Conservation (phyloP, 2,113 vertebrate genomes). For the Pelmatolapia mariae region DNA sequence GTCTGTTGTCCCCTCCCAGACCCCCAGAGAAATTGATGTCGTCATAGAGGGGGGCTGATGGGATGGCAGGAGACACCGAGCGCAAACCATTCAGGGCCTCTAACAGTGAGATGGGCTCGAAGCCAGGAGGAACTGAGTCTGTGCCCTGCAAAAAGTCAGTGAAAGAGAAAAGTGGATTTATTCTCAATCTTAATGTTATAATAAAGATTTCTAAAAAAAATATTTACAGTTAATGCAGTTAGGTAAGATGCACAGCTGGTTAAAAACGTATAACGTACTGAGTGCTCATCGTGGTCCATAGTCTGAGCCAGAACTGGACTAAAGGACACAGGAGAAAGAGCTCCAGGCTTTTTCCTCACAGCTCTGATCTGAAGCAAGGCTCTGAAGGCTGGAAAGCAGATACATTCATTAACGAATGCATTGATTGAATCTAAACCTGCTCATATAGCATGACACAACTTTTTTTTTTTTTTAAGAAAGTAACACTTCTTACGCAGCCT, state of each 20-base stretch:
- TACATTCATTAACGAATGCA: background rate
- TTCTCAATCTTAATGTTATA: background rate
- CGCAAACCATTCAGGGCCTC: slow-evolving; percentile 92
- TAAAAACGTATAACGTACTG: slow-evolving; percentile 69
- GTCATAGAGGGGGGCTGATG: slow-evolving; percentile 88
- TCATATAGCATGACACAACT: background rate
- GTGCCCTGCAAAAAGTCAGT: slow-evolving; percentile 71
- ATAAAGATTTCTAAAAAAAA: background rate
- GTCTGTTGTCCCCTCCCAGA: slow-evolving; percentile 74
- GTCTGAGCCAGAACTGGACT: slow-evolving; percentile 95
- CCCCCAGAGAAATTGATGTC: slow-evolving; percentile 88
- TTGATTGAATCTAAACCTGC: background rate
- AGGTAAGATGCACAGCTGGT: background rate
- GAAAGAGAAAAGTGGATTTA: background rate
- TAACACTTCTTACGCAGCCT: slow-evolving; percentile 81
- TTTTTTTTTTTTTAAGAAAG: background rate
- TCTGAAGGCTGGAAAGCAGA: slow-evolving; percentile 81
- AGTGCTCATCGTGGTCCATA: slow-evolving; percentile 93
- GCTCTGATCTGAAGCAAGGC: slow-evolving; percentile 97
- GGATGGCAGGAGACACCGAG: slow-evolving; percentile 81
- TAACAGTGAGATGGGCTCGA: slow-evolving; percentile 93
- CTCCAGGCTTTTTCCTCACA: slow-evolving; percentile 92
- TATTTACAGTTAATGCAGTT: background rate
- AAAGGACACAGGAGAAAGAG: slow-evolving; percentile 91
- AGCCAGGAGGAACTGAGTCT: slow-evolving; percentile 91